Conservation (phyloP, 2,797 vertebrate genomes). For the Ptychobarbus kaznakovi region DNA sequence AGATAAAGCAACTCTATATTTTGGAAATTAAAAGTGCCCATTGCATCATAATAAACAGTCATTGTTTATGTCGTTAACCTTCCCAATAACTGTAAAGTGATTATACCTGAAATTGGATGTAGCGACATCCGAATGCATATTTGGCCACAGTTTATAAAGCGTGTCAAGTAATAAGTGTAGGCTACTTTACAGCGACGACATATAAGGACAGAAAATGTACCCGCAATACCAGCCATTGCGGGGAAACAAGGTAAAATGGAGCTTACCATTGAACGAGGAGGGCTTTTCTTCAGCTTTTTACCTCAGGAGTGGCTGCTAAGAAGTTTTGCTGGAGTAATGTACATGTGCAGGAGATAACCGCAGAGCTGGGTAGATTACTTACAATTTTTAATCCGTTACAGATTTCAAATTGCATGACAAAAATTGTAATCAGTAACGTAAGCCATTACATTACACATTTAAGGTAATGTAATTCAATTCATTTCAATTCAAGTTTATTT, state of each 20-base stretch:
- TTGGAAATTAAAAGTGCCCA: neutral
- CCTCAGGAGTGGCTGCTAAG: neutral
- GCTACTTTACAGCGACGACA: too few relatives aligned
- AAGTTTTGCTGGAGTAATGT: neutral
- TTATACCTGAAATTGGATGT: neutral
- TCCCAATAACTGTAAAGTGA: neutral
- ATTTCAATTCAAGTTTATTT: too few relatives aligned
- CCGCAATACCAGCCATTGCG: neutral
- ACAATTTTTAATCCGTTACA: too few relatives aligned
- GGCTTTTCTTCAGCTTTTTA: neutral
- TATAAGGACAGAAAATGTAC: too few relatives aligned
- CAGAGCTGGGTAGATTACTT: too few relatives aligned
- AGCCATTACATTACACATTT: too few relatives aligned
- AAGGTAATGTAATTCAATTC: too few relatives aligned
- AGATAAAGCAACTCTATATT: neutral
- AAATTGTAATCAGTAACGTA: too few relatives aligned
- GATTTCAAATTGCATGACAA: too few relatives aligned
- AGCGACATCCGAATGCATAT: neutral
- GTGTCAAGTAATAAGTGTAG: too few relatives aligned
- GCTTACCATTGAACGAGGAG: neutral
- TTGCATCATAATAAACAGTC: neutral
- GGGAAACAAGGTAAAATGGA: neutral
- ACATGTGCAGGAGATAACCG: neutral
- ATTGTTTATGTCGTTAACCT: neutral
- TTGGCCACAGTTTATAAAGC: neutral